Conservation (phyloP, 2,797 vertebrate genomes). For the Ciconia nigra region DNA sequence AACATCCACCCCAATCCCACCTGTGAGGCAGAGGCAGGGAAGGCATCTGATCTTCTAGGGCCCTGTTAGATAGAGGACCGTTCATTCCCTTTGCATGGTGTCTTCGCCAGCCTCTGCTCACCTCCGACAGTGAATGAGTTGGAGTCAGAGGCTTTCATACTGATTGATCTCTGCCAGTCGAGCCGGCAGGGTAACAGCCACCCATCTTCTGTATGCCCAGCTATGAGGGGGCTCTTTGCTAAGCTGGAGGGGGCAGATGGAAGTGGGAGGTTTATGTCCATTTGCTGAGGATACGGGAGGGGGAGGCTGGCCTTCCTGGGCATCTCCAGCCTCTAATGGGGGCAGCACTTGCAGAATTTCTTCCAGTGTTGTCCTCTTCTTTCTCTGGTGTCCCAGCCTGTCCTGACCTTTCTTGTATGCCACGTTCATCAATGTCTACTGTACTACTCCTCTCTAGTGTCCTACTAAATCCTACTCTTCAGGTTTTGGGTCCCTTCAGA, state of each 20-base stretch:
- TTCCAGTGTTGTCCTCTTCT: neutral
- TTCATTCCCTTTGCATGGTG: neutral
- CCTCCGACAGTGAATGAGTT: neutral
- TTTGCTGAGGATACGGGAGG: neutral
- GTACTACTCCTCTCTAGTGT: neutral
- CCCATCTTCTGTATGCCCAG: neutral
- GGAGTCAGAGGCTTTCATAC: neutral
- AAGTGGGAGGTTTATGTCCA: neutral
- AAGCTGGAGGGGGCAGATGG: neutral
- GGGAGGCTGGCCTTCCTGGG: neutral
- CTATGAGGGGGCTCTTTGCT: neutral
- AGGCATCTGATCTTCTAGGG: neutral
- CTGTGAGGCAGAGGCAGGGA: neutral
- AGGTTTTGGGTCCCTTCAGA: neutral
- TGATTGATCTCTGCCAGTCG: fast-evolving
- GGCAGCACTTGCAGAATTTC: neutral
- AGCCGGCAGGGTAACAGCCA: neutral
- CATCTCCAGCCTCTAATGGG: no score
- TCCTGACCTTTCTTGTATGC: neutral
- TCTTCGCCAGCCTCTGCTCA: neutral
- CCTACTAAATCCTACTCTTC: neutral
- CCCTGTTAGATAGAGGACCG: fast-evolving
- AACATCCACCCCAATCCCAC: neutral
- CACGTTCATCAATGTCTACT: neutral
- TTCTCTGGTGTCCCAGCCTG: neutral